These are phyloP conservation scores for Prosopocoilus inquinatus DNA, from an alignment of 2,888 invertebrate species.

Conservation along the genomic window DNA sequence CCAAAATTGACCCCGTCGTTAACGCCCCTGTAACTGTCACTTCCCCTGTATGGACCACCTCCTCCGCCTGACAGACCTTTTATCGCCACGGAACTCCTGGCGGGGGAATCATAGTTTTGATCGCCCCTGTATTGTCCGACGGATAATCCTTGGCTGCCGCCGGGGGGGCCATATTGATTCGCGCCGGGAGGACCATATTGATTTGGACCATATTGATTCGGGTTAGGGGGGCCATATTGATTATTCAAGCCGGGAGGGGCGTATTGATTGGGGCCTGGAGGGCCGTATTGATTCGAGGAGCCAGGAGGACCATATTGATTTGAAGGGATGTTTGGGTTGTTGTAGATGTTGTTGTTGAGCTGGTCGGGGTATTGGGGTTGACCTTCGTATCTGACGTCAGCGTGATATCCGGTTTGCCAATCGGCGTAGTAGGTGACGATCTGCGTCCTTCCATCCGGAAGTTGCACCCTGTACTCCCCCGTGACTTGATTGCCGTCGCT, in stretches of 20 bases:
- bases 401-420: slow-evolving; percentile 77
- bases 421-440: slow-evolving; percentile 76
- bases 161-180: too few species aligned
- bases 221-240: too few species aligned
- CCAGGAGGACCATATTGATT: slow-evolving; percentile 30
- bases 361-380: slow-evolving; percentile 65
- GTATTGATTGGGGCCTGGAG: slow-evolving; percentile 22
- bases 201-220: too few species aligned
- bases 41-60: slow-evolving; percentile 23
- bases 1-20: slow-evolving; percentile 15
- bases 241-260: slow-evolving; percentile 6
- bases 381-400: slow-evolving; percentile 71
- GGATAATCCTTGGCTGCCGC: background rate
- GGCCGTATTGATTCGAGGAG: slow-evolving; percentile 11
- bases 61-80: slow-evolving; percentile 35
- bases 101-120: slow-evolving; percentile 9
- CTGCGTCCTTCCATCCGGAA: slow-evolving; percentile 63
- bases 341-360: slow-evolving; percentile 39
- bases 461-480: slow-evolving; percentile 61
- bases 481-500: slow-evolving; percentile 71
- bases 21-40: slow-evolving; percentile 16
- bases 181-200: too few species aligned
- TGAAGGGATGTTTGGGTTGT: slow-evolving; percentile 21
- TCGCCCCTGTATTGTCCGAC: slow-evolving; percentile 3
- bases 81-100: slow-evolving; percentile 19